A percentile compares a stretch with the other conserved stretches of the same genome.
Evolutionary conservation across 1,140 invertebrate genomes (phyloP).

Genomic region (Sycobia sp.): DNA sequence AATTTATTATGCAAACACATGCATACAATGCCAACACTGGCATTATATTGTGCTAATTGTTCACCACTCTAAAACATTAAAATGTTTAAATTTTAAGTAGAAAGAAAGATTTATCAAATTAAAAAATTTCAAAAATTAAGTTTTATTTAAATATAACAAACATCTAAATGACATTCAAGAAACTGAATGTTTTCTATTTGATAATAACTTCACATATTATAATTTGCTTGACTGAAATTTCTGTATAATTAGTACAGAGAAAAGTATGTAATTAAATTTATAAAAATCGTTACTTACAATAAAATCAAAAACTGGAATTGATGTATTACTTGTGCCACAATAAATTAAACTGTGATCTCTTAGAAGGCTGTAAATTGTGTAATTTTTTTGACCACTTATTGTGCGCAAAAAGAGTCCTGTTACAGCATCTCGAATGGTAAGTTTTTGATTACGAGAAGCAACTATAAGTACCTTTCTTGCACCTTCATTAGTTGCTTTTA

Average conservation of each 20-base stretch:
- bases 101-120: too few species aligned
- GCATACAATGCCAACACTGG: conserved; percentile 71
- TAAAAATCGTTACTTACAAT: conserved; percentile 58
- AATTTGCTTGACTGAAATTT: too few species aligned
- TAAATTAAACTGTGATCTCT: conserved; percentile 68
- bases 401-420: conserved; percentile 69
- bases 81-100: background rate
- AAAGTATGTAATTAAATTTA: too few species aligned
- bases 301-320: conserved; percentile 72
- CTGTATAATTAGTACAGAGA: too few species aligned
- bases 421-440: conserved; percentile 70
- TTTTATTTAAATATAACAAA: too few species aligned
- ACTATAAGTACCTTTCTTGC: conserved; percentile 70
- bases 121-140: too few species aligned
- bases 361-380: conserved; percentile 71
- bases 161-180: too few species aligned
- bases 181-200: too few species aligned
- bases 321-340: conserved; percentile 70
- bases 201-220: too few species aligned
- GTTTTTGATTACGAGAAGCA: conserved; percentile 68
- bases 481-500: conserved; percentile 72
- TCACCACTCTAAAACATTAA: conserved; percentile 62
- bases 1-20: conserved; percentile 65
- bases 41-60: conserved; percentile 63
- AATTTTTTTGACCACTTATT: conserved; percentile 64